These are phyloP conservation scores for Ophioninae sp. DNA, from an alignment of 2,888 invertebrate species.

Conservation along the genomic window DNA sequence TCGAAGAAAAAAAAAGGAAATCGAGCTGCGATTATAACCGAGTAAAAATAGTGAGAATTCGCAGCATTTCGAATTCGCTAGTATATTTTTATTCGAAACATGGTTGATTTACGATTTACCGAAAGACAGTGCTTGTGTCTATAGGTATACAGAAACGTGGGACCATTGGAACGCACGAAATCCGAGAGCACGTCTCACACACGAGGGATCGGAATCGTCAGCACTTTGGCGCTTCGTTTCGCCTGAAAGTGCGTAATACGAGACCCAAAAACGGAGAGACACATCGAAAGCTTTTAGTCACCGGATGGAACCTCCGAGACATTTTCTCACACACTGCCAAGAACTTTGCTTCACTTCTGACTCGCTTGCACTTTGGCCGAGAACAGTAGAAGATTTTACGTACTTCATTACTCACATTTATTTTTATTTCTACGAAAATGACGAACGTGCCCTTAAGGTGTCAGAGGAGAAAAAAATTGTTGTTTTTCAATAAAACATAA, in stretches of 20 bases:
- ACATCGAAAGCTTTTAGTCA: constrained; percentile 60
- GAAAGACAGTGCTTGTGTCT: not conserved
- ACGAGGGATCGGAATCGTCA: constrained; percentile 39
- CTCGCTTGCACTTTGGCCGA: constrained; percentile 30
- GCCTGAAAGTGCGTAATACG: constrained; percentile 45
- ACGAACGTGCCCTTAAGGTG: not conserved
- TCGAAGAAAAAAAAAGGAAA: not conserved
- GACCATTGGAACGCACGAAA: constrained; percentile 37
- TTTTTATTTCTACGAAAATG: not conserved
- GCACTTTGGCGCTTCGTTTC: constrained; percentile 45
- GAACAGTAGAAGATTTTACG: constrained; percentile 24
- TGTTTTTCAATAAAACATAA: too few species aligned
- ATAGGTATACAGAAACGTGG: not conserved
- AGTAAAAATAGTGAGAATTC: not conserved
- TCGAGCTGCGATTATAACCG: not conserved
- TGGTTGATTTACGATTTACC: not conserved
- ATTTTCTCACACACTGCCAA: constrained; percentile 43
- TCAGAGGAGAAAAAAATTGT: too few species aligned
- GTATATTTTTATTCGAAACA: constrained; percentile 11
- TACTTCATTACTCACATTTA: not conserved
- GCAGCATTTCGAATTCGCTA: not conserved
- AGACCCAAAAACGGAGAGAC: constrained; percentile 55
- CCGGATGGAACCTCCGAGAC: constrained; percentile 48
- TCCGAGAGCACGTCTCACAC: constrained; percentile 40
- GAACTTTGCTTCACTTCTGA: constrained; percentile 1